Evolutionary conservation across 2,888 invertebrate genomes (phyloP).

Genomic region (Herminia tarsipennalis): DNA sequence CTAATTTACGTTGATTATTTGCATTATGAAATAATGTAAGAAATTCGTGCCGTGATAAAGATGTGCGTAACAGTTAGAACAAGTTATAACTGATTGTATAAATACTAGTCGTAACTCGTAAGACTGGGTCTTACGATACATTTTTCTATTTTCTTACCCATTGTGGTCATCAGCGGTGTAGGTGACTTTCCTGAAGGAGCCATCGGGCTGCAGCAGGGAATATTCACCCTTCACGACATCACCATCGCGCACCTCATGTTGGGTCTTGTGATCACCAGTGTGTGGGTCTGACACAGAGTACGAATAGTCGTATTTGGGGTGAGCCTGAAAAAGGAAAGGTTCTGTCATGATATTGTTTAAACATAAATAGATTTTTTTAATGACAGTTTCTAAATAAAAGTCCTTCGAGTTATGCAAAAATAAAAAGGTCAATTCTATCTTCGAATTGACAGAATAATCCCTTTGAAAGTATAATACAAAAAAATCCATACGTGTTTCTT

Average conservation of each 20-base stretch:
- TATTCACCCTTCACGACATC: slow-evolving; percentile 81
- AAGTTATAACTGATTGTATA: background rate
- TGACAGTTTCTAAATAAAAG: no score
- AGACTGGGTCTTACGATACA: background rate
- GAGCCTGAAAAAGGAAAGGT: slow-evolving; percentile 64
- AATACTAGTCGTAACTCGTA: background rate
- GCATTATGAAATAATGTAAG: no score
- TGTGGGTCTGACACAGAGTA: slow-evolving; percentile 82
- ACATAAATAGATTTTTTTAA: no score
- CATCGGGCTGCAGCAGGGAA: slow-evolving; percentile 80
- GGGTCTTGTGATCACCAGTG: slow-evolving; percentile 82
- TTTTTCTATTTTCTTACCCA: slow-evolving; percentile 60
- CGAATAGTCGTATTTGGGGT: slow-evolving; percentile 82
- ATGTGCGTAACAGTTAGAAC: no score
- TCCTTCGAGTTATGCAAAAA: no score
- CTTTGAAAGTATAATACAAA: no score
- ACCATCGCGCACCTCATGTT: slow-evolving; percentile 78
- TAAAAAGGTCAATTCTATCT: no score
- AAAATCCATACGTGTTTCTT: background rate
- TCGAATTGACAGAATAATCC: no score
- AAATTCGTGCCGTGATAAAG: no score
- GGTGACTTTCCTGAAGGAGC: slow-evolving; percentile 82
- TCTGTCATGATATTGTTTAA: no score
- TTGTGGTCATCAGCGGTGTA: slow-evolving; percentile 83
- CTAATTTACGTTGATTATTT: no score